These are phyloP conservation scores for Diaperis boleti DNA, from an alignment of 2,888 invertebrate genomes.

Conservation along the genomic window DNA sequence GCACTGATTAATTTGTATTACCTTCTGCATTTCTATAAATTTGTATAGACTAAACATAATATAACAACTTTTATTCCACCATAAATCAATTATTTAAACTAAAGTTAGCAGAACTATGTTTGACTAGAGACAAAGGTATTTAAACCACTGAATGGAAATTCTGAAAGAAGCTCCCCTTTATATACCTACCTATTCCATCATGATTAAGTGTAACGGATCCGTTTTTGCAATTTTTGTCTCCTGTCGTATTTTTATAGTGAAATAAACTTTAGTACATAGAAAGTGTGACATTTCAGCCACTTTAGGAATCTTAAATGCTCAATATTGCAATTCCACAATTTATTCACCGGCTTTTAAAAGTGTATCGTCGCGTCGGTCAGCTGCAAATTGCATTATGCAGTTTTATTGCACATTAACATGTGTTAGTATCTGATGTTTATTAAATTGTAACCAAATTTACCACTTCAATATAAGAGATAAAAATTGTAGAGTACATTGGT, in stretches of 20 bases:
- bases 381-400: slow-evolving; percentile 58
- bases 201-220: slow-evolving; percentile 62
- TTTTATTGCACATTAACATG: too few species aligned
- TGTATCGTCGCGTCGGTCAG: slow-evolving; percentile 62
- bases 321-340: slow-evolving; percentile 61
- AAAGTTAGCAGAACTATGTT: neutral
- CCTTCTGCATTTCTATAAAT: slow-evolving; percentile 47
- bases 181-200: slow-evolving; percentile 64
- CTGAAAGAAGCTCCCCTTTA: slow-evolving; percentile 57
- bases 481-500: too few species aligned
- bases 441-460: too few species aligned
- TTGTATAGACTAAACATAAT: neutral
- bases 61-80: neutral
- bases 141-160: slow-evolving; percentile 58
- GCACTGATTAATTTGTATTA: slow-evolving; percentile 41
- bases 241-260: slow-evolving; percentile 57
- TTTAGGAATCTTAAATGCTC: slow-evolving; percentile 48
- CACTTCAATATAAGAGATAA: too few species aligned
- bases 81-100: neutral
- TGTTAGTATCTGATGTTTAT: too few species aligned
- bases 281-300: slow-evolving; percentile 32
- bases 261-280: slow-evolving; percentile 49
- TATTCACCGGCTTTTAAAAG: slow-evolving; percentile 59
- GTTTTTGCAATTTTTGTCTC: slow-evolving; percentile 60
- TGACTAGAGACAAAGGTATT: slow-evolving; percentile 26